Base-by-base conservation (phyloP, 2,113 vertebrate genomes). In the Axis porcinus region DNA sequence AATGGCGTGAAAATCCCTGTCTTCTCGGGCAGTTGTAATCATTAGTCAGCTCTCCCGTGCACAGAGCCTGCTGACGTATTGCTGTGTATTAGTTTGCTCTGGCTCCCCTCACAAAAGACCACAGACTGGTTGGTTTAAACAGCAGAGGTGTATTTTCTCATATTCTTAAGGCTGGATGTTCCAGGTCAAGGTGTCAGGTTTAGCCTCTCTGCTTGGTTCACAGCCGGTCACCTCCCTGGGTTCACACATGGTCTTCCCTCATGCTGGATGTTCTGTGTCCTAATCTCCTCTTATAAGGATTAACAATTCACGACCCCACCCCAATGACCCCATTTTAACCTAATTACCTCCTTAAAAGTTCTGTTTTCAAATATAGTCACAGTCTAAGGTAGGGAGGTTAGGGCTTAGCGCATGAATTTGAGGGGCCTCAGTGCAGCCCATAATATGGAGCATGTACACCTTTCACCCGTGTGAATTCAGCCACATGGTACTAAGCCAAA, bases 161-260 rank as follows among this genome's bases (percentile, higher is more conserved):
- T 64, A 1, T 45, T 58, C 47, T 55, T 1, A 40, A 82, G 57
- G 33, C 90, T 58, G 15, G 25, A 81, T 50, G 40, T 43, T 40
- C 81, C 36, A 54, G 76, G 19, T 88, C 27, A 43, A 15, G 47
- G 50, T 62, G 21, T 78, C 6, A 11, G 60, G 40, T 55, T n/a
- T 45, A 40, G 67, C 58, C 58, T 91, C 47, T 74, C 19, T 17
- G 5, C 50, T 43, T 40, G 7, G 52, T 52, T 36, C 33, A 7
- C 30, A n/a, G 6, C 40, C 17, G 14, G 62, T 50, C 12, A 5
- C 47, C 43, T 47, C 67, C 2, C 47, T 28, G 14, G 78, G 45
- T 30, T 64, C 30, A 78, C 21, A 17, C 0, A 0, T 15, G 19
- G 14, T 13, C 6, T 0, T 19, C n/a, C 30, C 78, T 94, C 13